Evolutionary conservation across 1,140 invertebrate species (phyloP).

Genomic region (Scaptomyza graminum): DNA sequence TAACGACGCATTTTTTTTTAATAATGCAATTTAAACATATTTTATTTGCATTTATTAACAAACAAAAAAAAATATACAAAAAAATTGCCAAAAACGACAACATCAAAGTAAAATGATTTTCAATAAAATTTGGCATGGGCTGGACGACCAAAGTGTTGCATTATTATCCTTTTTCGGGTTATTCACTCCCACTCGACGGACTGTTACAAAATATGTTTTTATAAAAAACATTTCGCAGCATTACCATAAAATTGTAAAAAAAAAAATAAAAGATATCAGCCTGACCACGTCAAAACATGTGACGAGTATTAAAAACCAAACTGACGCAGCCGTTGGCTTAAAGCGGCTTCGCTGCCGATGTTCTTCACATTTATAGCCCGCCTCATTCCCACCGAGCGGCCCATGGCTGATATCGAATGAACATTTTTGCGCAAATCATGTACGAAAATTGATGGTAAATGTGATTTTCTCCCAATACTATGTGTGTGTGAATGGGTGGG

Average conservation of each 20-base stretch:
- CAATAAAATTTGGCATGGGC: conserved; percentile 53
- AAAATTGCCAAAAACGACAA: conserved; percentile 51
- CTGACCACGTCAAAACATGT: conserved; percentile 75
- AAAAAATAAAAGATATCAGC: conserved; percentile 39
- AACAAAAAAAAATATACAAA: conserved; percentile 32
- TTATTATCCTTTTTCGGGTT: conserved; percentile 66
- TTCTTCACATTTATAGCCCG: conserved; percentile 44
- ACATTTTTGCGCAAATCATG: conserved; percentile 78
- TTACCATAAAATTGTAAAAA: conserved; percentile 78
- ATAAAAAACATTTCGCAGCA: conserved; percentile 71
- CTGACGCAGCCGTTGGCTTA: conserved; percentile 64
- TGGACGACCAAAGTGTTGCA: conserved; percentile 40
- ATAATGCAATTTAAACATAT: conserved; percentile 82
- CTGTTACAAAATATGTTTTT: conserved; percentile 79
- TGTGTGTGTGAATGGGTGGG: conserved; percentile 33
- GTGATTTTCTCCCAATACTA: conserved; percentile 55
- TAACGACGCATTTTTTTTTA: conserved; percentile 75
- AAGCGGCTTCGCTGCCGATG: conserved; percentile 67
- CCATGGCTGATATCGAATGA: conserved; percentile 43
- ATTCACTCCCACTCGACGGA: conserved; percentile 43
- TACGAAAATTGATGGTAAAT: conserved; percentile 78
- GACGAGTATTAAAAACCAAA: conserved; percentile 73
- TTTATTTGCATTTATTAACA: conserved; percentile 81
- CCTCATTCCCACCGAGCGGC: background rate
- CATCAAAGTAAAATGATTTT: conserved; percentile 75